Base-by-base conservation (phyloP, 2,113 vertebrate genomes). In the Trematomus loennbergii region DNA sequence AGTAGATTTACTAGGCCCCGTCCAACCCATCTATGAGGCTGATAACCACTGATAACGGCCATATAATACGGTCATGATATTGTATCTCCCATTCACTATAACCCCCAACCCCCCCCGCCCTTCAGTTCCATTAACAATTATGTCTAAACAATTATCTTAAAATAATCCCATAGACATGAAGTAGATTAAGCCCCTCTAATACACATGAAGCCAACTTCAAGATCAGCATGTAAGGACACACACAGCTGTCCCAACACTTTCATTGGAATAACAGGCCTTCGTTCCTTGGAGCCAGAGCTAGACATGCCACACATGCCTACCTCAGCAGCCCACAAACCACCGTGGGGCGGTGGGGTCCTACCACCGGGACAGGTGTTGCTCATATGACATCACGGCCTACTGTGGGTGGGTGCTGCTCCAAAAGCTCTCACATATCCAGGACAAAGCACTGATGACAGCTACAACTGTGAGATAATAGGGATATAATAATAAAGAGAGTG, bases 181-280 rank as follows among this genome's bases (percentile, higher is more conserved):
- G 46, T 13, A 55, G 17, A 29, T 81, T 64, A 75, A 67, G 25
- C 36, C 57, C 33, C n/a, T 59, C 18, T 57, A 81, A 52, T 48
- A 62, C 18, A 69, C 46, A 70, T 50, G 15, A 18, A 70, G 40
- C 12, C 25, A 18, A 9, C 62, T 70, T 75, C 54, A 45, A 62
- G 45, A 64, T 60, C 67, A 65, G 78, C 25, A 60, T 72, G 48
- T 29, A 8, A 40, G n/a, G 20, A 55, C 67, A 65, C 77, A 63
- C 71, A 74, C 93, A 94, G 93, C 93, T 95, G 93, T 90, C 79
- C 77, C 79, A 86, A 84, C 92, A 94, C 89, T 92, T 90, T 93
- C 90, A 72, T n/a, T 90, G 84, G 72, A n/a, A 81, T 61, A 76
- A 73, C 77, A 89, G 87, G 52, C 81, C 67, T 72, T 40, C 65